Base-by-base conservation (phyloP, 1,140 invertebrate species). In the Sycophaga agraensis region DNA sequence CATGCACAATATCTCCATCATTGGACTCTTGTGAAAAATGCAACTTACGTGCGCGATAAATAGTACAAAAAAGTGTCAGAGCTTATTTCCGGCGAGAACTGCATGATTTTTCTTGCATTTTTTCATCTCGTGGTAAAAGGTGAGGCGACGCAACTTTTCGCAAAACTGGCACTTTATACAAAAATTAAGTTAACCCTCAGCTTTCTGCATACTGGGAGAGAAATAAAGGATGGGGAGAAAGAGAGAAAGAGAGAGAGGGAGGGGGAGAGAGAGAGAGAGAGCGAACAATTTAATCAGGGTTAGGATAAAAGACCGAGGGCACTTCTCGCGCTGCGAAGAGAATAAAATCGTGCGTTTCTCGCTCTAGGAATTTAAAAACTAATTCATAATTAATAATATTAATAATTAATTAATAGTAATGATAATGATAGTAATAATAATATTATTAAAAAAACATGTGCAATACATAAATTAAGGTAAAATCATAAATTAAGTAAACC, bases 281-380 rank as follows among this genome's bases (percentile, higher is more conserved):
- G n/a, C n/a, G n/a, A n/a, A n/a, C n/a, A n/a, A n/a, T n/a, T n/a
- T n/a, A n/a, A n/a, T n/a, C n/a, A n/a, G n/a, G n/a, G n/a, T n/a
- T n/a, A n/a, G n/a, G n/a, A n/a, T n/a, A n/a, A n/a, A 37, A 43
- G 19, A 19, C 34, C 40, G 40, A 55, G 40, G 43, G 40, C 28
- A 45, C 28, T 40, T 45, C 11, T 45, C 11, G 24, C 42, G 55
- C 19, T 31, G 21, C n/a, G 21, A n/a, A n/a, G n/a, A n/a, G n/a
- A 31, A 58, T 46, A 48, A 58, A 58, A 39, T 39, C 59, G 54
- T 49, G 43, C 43, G 34, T 46, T 50, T 31, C 17, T 53, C 49
- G 63, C 63, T 68, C 68, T 70, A 54, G 40, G 46, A 46, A 46
- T 46, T 53, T 54, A 54, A 45, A 54, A 54, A 54, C 11, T 6